A percentile compares a stretch with the other conserved stretches of the same genome.
These are phyloP conservation scores for Sterrhoptilus dennistouni DNA, from an alignment of 2,113 vertebrate species.

Conservation along the genomic window DNA sequence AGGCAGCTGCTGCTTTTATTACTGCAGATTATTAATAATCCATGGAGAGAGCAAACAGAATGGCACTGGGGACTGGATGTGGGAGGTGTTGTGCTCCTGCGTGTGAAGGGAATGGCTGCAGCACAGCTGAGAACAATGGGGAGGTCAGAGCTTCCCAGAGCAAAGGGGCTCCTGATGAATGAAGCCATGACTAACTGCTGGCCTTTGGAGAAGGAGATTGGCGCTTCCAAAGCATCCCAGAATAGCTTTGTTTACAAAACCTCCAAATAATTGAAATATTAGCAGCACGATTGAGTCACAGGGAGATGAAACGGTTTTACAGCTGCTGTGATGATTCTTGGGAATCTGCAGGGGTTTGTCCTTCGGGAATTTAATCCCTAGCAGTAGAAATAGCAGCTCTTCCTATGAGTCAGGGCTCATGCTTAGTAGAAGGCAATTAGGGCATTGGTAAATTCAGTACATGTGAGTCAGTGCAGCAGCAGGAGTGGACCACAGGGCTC, in stretches of 20 bases:
- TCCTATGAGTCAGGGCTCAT: neutral
- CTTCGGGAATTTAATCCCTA: neutral
- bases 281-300: neutral
- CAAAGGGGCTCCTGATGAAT: neutral
- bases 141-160: neutral
- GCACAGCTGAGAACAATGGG: accelerated
- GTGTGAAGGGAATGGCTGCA: neutral
- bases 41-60: neutral
- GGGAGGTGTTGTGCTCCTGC: neutral
- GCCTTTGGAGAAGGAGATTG: neutral
- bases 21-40: neutral
- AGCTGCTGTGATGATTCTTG: neutral
- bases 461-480: neutral
- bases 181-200: neutral
- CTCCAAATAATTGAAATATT: neutral
- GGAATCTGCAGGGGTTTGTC: neutral
- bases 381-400: neutral
- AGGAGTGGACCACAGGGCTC: neutral
- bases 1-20: conserved; percentile 2
- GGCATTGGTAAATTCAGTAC: neutral
- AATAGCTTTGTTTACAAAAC: conserved; percentile 19
- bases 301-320: neutral
- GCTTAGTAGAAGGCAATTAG: neutral
- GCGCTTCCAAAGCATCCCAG: neutral
- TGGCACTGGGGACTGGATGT: neutral